A percentile compares a stretch with the other conserved stretches of the same genome.
Evolutionary conservation across 2,113 vertebrate genomes (phyloP).

Genomic region (Nothobranchius kuhntae): DNA sequence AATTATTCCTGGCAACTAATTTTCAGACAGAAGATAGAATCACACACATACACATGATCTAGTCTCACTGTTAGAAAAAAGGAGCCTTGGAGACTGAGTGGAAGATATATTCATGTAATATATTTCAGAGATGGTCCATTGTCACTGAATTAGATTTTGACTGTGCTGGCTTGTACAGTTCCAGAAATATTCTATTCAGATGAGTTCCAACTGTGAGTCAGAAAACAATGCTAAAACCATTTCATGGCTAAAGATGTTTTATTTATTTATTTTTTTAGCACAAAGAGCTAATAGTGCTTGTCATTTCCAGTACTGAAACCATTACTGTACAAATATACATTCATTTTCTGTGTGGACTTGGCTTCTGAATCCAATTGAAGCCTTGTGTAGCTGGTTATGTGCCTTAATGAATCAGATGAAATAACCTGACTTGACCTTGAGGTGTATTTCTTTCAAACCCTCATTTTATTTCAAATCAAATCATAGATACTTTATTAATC

Average conservation of each 20-base stretch:
- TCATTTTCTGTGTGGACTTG: background rate
- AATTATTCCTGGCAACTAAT: background rate
- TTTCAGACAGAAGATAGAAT: background rate
- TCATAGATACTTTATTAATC: too few relatives aligned
- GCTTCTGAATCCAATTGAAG: background rate
- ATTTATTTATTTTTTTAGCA: background rate
- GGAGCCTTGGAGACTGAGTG: conserved; percentile 16
- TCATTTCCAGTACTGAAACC: background rate
- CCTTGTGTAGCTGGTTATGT: background rate
- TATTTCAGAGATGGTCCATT: conserved; percentile 37
- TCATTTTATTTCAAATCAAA: too few relatives aligned
- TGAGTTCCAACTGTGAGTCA: conserved; percentile 20
- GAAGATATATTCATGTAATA: conserved; percentile 26
- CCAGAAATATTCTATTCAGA: conserved; percentile 30
- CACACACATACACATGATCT: background rate
- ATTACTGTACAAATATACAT: background rate
- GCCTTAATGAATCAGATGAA: background rate
- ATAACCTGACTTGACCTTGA: too few relatives aligned
- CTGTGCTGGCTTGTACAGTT: conserved; percentile 14
- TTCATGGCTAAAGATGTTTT: background rate
- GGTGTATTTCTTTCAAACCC: too few relatives aligned
- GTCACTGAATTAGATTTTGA: conserved; percentile 30
- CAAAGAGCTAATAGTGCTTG: background rate
- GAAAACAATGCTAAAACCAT: conserved; percentile 6
- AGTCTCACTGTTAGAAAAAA: conserved; percentile 14